A percentile compares a stretch with the other conserved stretches of the same genome.
Evolutionary conservation across 2,888 invertebrate species (phyloP).

Genomic region (Brachypalpus laphriformis): DNA sequence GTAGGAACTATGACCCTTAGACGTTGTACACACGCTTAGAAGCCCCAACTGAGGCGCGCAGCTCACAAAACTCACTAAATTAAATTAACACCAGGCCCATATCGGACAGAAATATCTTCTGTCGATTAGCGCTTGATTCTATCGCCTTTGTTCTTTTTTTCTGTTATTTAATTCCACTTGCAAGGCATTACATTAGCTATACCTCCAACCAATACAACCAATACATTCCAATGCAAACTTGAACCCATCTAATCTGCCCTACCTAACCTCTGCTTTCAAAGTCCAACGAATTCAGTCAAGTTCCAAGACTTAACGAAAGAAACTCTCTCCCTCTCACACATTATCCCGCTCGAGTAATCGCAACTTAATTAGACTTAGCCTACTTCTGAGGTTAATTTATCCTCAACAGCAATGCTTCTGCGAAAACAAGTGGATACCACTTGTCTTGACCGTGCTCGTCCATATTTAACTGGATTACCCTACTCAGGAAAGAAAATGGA

Average conservation of each 20-base stretch:
- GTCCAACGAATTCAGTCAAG: constrained; percentile 52
- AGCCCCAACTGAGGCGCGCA: no score
- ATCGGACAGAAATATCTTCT: no score
- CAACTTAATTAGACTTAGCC: constrained; percentile 66
- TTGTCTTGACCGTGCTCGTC: constrained; percentile 71
- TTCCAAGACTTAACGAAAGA: constrained; percentile 34
- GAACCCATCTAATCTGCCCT: constrained; percentile 45
- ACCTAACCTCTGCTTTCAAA: constrained; percentile 20
- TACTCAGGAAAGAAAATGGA: constrained; percentile 23
- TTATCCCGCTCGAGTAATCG: constrained; percentile 41
- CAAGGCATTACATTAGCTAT: no score
- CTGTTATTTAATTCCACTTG: no score
- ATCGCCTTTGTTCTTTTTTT: no score
- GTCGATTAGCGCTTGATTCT: no score
- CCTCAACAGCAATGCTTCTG: constrained; percentile 15
- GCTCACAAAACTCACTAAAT: no score
- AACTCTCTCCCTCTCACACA: constrained; percentile 8
- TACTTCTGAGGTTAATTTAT: constrained; percentile 69
- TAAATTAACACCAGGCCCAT: no score
- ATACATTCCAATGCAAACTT: constrained; percentile 55
- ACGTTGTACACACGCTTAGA: no score
- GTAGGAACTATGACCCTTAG: no score
- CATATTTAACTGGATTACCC: constrained; percentile 66
- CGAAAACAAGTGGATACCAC: constrained; percentile 57
- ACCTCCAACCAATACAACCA: not conserved